Evolutionary conservation across 35 echinoderm and acorn worm species (phyloP).

Genomic region (Strongylocentrotus purpuratus): DNA sequence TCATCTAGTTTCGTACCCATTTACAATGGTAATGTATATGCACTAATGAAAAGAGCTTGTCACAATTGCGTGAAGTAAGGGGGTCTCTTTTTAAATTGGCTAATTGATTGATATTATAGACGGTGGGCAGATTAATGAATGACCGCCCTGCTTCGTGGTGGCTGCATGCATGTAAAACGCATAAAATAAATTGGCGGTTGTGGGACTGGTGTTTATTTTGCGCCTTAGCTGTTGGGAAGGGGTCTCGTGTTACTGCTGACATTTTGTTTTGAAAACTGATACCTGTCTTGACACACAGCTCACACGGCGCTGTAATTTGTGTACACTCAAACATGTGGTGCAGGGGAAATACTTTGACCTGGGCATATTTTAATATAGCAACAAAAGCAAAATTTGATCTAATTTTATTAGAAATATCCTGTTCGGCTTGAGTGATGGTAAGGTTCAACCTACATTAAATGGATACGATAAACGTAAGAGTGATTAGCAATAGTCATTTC

Average conservation of each 20-base stretch:
- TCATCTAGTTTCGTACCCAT: not conserved
- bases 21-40: not conserved
- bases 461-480: too few relatives aligned
- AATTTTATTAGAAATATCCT: too few relatives aligned
- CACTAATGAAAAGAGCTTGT: not conserved
- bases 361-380: too few relatives aligned
- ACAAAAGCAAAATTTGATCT: too few relatives aligned
- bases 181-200: constrained; percentile 11
- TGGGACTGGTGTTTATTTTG: not conserved
- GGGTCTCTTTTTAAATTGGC: not conserved
- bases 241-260: not conserved
- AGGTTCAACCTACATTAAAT: too few relatives aligned
- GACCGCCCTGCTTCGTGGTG: not conserved
- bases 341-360: not conserved
- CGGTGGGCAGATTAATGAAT: not conserved
- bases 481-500: too few relatives aligned
- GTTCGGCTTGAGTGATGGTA: too few relatives aligned
- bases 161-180: not conserved
- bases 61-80: not conserved
- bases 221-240: constrained; percentile 7
- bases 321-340: not conserved
- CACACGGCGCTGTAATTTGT: not conserved
- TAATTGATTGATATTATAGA: constrained; percentile 1
- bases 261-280: constrained; percentile 19
- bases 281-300: not conserved